Evolutionary conservation across 1,140 invertebrate genomes (phyloP).

Genomic region (Lepidurus arcticus): DNA sequence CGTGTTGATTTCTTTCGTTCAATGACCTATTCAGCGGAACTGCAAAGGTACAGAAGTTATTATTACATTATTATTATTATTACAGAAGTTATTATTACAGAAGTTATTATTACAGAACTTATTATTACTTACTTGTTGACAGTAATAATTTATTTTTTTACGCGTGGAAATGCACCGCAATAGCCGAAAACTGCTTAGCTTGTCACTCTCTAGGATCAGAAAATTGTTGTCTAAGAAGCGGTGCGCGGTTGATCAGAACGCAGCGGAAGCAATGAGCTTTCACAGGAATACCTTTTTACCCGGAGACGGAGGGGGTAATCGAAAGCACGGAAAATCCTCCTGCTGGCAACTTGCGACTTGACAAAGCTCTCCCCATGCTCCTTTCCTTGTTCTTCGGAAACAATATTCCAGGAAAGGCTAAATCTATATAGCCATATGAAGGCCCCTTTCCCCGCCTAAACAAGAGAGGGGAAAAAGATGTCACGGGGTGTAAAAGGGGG

Average conservation of each 20-base stretch:
- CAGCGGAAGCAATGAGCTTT: neutral
- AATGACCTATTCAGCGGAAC: too few relatives aligned
- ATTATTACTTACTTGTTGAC: too few relatives aligned
- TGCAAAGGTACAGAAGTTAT: too few relatives aligned
- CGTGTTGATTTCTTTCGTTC: too few relatives aligned
- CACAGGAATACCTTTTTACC: neutral
- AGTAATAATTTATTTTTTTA: too few relatives aligned
- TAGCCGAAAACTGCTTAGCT: too few relatives aligned
- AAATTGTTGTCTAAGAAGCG: too few relatives aligned
- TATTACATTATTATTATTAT: too few relatives aligned
- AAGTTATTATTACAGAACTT: too few relatives aligned
- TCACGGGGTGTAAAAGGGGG: neutral
- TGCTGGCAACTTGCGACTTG: neutral
- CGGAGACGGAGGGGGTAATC: neutral
- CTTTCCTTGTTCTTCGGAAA: neutral
- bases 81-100: too few relatives aligned
- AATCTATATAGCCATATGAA: neutral
- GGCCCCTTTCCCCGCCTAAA: neutral
- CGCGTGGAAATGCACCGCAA: too few relatives aligned
- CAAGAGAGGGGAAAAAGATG: neutral
- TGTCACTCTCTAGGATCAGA: too few relatives aligned
- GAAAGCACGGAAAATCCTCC: neutral
- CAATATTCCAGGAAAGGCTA: neutral
- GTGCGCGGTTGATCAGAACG: neutral
- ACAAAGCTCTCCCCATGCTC: neutral